A percentile compares a stretch with the other conserved stretches of the same genome.
These are phyloP conservation scores for Phania funesta DNA, from an alignment of 2,888 invertebrate species.

Conservation along the genomic window DNA sequence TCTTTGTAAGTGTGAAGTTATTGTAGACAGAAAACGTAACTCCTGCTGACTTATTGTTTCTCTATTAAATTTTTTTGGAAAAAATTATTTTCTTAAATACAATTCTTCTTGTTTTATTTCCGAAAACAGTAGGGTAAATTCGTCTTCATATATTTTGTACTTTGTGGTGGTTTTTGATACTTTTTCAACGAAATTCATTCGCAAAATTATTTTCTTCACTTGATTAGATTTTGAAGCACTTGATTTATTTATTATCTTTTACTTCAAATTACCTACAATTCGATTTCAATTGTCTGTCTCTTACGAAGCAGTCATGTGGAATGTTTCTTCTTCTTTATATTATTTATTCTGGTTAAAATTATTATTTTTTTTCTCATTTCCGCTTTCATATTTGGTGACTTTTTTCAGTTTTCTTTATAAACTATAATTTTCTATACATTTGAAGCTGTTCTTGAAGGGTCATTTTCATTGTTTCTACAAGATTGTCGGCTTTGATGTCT, in stretches of 20 bases:
- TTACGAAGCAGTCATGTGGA: slow-evolving; percentile 30
- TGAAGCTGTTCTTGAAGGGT: slow-evolving; percentile 49
- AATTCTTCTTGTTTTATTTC: neutral
- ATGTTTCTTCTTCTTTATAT: neutral
- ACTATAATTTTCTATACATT: slow-evolving; percentile 47
- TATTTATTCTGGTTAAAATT: slow-evolving; percentile 13
- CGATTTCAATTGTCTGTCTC: slow-evolving; percentile 26
- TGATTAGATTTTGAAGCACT: slow-evolving; percentile 59
- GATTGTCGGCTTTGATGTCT: slow-evolving; percentile 65
- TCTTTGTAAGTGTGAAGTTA: slow-evolving; percentile 54
- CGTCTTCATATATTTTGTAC: slow-evolving; percentile 20
- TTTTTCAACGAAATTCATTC: neutral
- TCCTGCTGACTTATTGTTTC: slow-evolving; percentile 60
- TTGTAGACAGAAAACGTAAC: slow-evolving; percentile 36
- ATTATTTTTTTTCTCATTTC: slow-evolving; percentile 52
- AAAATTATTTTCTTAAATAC: no score
- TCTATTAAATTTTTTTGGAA: neutral
- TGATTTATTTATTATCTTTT: slow-evolving; percentile 55
- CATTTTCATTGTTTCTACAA: slow-evolving; percentile 53
- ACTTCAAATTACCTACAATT: slow-evolving; percentile 28
- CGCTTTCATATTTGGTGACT: slow-evolving; percentile 47
- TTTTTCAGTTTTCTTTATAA: slow-evolving; percentile 46
- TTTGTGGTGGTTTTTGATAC: slow-evolving; percentile 51
- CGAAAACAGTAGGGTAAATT: slow-evolving; percentile 2
- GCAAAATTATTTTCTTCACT: slow-evolving; percentile 39